Evolutionary conservation across 2,888 invertebrate species (phyloP).

Genomic region (Caenorhabditis plicata): DNA sequence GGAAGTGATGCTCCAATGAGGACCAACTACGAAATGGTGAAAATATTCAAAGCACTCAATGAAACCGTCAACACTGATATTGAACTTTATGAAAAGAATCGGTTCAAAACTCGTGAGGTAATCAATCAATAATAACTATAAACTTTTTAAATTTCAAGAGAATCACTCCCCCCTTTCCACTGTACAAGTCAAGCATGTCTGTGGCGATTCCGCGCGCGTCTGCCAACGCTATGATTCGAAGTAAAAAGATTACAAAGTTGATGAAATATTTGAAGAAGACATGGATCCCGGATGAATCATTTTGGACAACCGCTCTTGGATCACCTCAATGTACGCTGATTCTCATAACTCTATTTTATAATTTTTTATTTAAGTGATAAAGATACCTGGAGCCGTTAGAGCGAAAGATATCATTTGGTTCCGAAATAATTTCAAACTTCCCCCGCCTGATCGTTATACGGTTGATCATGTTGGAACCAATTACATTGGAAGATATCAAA

Average conservation of each 20-base stretch:
- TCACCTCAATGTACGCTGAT: constrained; percentile 14
- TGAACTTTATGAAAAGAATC: constrained; percentile 13
- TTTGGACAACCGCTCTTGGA: constrained; percentile 46
- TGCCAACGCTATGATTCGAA: constrained; percentile 32
- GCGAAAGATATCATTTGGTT: constrained; percentile 39
- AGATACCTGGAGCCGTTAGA: constrained; percentile 34
- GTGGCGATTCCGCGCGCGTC: constrained; percentile 37
- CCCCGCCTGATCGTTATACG: constrained; percentile 24
- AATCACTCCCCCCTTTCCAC: constrained; percentile 36
- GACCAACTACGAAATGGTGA: constrained; percentile 41
- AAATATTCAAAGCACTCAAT: constrained; percentile 34
- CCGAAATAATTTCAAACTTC: constrained; percentile 25
- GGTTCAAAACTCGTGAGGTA: constrained; percentile 8
- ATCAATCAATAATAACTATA: background rate
- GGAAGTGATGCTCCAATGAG: constrained; percentile 42
- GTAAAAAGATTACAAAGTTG: constrained; percentile 22
- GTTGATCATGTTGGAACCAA: constrained; percentile 32
- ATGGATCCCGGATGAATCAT: constrained; percentile 48
- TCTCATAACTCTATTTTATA: background rate
- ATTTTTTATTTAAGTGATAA: constrained; percentile 18
- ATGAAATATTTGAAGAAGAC: constrained; percentile 33
- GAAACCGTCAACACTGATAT: constrained; percentile 35
- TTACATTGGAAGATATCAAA: constrained; percentile 42
- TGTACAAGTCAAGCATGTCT: constrained; percentile 49
- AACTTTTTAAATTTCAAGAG: constrained; percentile 26